These are phyloP conservation scores for Oryctolagus cuniculus DNA, from an alignment of 2,113 vertebrate genomes.

Conservation along the genomic window mOryCun1.1 NC_091445.1:4442001-4442500, in stretches of 20 bases:
- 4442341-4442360: no score
- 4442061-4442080: background rate
- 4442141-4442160: background rate
- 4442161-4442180: no score
- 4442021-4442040: background rate
- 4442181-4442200: background rate
- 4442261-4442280: background rate
- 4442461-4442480: background rate
- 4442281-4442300: no score
- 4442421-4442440: background rate
- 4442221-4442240: background rate
- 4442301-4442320: background rate
- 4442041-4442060: background rate
- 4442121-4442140: background rate
- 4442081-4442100: background rate
- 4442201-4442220: background rate
- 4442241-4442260: background rate
- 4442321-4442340: background rate
- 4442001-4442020: background rate
- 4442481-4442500: background rate
- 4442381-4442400: no score
- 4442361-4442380: fast-evolving
- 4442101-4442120: background rate
- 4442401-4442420: no score
- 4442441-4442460: background rate